phyloP scores from a whole-genome alignment of 1,140 invertebrate genomes.

The Drosophila punjabiensis region DNA sequence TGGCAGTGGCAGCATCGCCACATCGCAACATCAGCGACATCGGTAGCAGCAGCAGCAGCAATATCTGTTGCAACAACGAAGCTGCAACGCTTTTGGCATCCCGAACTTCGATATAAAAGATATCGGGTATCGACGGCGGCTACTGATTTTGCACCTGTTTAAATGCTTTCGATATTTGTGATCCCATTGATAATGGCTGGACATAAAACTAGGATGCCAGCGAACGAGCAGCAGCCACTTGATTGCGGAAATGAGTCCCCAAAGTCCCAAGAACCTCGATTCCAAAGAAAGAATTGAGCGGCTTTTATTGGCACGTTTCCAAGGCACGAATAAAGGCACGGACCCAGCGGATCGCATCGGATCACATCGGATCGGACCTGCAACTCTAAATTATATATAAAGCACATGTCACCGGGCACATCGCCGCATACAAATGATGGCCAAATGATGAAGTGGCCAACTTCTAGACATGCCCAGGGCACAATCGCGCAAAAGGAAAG shows the following conservation, averaged over 20 bases:
- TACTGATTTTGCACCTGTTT: slow-evolving; percentile 81
- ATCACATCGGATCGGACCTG: slow-evolving; percentile 54
- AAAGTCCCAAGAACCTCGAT: slow-evolving; percentile 46
- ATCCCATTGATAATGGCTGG: slow-evolving; percentile 78
- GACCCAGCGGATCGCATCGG: slow-evolving; percentile 33
- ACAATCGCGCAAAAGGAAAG: slow-evolving; percentile 47
- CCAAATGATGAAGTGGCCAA: slow-evolving; percentile 56
- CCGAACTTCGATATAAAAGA: slow-evolving; percentile 49
- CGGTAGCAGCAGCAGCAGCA: slow-evolving; percentile 15
- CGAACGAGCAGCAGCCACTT: slow-evolving; percentile 23
- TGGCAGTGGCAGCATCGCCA: slow-evolving; percentile 15
- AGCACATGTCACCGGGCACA: slow-evolving; percentile 82
- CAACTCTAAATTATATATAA: slow-evolving; percentile 85
- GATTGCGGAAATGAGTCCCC: slow-evolving; percentile 72
- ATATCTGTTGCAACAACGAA: slow-evolving; percentile 31
- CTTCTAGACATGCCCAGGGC: slow-evolving; percentile 76
- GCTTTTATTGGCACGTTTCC: slow-evolving; percentile 59
- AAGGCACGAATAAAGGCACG: slow-evolving; percentile 66
- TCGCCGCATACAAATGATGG: slow-evolving; percentile 76
- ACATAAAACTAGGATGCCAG: slow-evolving; percentile 82
- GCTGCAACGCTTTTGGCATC: slow-evolving; percentile 54
- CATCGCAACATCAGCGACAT: slow-evolving; percentile 11
- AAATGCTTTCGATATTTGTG: slow-evolving; percentile 63
- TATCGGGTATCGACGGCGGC: slow-evolving; percentile 75
- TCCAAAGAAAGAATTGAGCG: slow-evolving; percentile 60